Conservation (phyloP, 2,113 vertebrate genomes). For the Anser cygnoides region DNA sequence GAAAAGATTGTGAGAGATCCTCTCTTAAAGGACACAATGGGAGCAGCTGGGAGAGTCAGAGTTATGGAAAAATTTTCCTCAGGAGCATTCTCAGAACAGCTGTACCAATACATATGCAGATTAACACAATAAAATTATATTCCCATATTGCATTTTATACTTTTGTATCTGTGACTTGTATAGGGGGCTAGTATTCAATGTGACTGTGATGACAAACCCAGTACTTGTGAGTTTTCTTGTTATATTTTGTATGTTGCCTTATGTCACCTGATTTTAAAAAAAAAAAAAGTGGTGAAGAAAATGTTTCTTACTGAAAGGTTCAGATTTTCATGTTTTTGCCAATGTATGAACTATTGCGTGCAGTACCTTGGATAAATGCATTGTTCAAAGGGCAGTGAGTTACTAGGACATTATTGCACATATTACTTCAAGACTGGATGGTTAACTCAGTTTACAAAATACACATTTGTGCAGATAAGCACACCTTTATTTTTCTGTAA, state of each 20-base stretch:
- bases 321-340: background rate
- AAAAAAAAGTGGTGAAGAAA: background rate
- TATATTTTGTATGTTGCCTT: background rate
- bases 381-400: background rate
- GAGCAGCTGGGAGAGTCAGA: conserved; percentile 87
- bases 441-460: background rate
- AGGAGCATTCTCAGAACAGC: conserved; percentile 88
- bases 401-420: background rate
- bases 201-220: background rate
- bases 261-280: background rate
- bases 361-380: background rate
- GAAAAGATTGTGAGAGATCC: conserved; percentile 85
- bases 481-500: background rate
- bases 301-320: background rate
- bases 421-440: background rate
- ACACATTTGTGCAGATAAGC: background rate
- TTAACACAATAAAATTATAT: conserved; percentile 77
- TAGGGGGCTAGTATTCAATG: background rate
- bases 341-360: background rate
- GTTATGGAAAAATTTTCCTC: conserved; percentile 90
- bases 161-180: background rate
- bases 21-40: conserved; percentile 86
- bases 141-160: background rate
- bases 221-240: background rate
- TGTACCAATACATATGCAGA: conserved; percentile 84